Evolutionary conservation across 2,113 vertebrate species (phyloP), one percentile per base, ranked within the genome.

Genomic region (Ursus arctos): DNA sequence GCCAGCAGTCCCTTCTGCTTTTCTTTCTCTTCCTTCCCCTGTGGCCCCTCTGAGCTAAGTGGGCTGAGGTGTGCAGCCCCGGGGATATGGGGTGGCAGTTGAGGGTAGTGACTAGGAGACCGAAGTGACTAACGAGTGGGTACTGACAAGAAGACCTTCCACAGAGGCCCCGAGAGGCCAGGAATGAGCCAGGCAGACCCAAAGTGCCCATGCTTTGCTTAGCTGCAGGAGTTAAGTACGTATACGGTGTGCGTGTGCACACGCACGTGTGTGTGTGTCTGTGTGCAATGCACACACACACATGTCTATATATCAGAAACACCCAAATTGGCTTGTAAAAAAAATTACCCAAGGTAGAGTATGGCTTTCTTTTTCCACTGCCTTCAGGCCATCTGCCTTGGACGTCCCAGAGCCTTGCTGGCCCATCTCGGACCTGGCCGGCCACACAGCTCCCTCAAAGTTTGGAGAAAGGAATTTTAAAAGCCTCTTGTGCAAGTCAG

Each of bases 401-500:
- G 88, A 84, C 87, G 26, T 63, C 79, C 0, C 10, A 90, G 81
- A 71, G 82, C 31, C 91, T 22, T 51, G 51, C 33, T 89, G 47
- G 1, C 88, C 55, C 67, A 15, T 72, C 40, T 47, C 51, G 77
- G 14, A 92, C 47, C 19, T 55, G 18, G 71, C 92, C 92, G 88
- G 10, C 26, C 28, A 63, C 90, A 12, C 33, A 71, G 65, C 94
- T 85, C 86, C 96, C 84, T 65, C 8, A 53, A 28, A 81, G 4
- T 92, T 61, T 33, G 12, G 61, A 80, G 74, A 92, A 76, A 96
- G 94, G 97, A 97, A 98, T 98, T 97, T 88, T 89, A 87, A 97
- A 96, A 87, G 71, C 86, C 97, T 98, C 91, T 84, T 91, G 76
- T 96, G 89, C 88, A 88, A 98, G 97, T 77, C 81, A 19, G 28